A percentile compares a stretch with the other conserved stretches of the same genome.
Conservation (phyloP, 1,140 invertebrate genomes). For the Seison nebaliae region DNA sequence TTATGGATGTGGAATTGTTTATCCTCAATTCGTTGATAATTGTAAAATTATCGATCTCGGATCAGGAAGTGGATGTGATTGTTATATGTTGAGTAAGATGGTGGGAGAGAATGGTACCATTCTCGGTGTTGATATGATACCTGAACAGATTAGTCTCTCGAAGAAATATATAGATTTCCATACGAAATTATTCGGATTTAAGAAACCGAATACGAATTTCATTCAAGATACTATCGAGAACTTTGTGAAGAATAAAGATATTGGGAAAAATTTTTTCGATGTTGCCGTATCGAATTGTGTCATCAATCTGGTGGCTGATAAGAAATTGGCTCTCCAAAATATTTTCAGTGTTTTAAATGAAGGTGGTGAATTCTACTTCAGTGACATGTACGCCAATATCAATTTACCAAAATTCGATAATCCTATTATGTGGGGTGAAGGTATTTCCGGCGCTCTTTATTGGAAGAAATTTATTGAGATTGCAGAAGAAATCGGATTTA, state of each 20-base stretch:
- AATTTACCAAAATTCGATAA: slow-evolving; percentile 3
- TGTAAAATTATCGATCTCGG: slow-evolving; percentile 20
- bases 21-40: slow-evolving; percentile 18
- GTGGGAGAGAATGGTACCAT: slow-evolving; percentile 20
- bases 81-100: slow-evolving; percentile 20
- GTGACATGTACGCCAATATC: slow-evolving; percentile 1
- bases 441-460: slow-evolving; percentile 8
- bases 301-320: slow-evolving; percentile 20
- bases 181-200: slow-evolving; percentile 21
- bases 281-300: slow-evolving; percentile 24
- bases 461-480: too few relatives aligned
- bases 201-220: slow-evolving; percentile 22
- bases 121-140: slow-evolving; percentile 22
- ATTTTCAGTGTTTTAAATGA: slow-evolving; percentile 18
- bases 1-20: slow-evolving; percentile 21
- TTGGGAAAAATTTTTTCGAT: slow-evolving; percentile 19
- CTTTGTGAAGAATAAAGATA: slow-evolving; percentile 17
- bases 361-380: slow-evolving; percentile 1
- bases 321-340: slow-evolving; percentile 17
- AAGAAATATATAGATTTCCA: slow-evolving; percentile 19
- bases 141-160: slow-evolving; percentile 20
- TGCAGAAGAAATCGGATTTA: too few relatives aligned
- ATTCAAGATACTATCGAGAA: slow-evolving; percentile 21
- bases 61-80: slow-evolving; percentile 21
- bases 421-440: slow-evolving; percentile 3